Evolutionary conservation across 2,113 vertebrate species (phyloP), one percentile per base, ranked within the genome.

Genomic region (Columba janthina): DNA sequence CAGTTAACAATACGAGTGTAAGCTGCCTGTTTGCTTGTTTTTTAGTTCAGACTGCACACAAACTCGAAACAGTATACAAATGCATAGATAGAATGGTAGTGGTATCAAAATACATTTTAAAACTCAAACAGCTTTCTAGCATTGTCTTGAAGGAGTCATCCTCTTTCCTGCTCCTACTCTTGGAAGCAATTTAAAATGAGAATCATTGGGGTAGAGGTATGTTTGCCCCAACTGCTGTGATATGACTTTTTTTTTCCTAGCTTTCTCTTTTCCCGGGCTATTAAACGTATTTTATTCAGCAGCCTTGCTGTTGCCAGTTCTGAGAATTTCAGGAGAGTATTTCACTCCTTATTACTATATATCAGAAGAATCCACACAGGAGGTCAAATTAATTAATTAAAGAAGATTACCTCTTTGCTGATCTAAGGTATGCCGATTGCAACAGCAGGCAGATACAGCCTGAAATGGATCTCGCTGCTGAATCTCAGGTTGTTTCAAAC

Each of bases 361-460:
- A 60, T 67, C 38, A 83, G 64, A 76, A 70, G 58, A 85, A 60
- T 82, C 61, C 17, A 19, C 1, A 10, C 69, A 87, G 69, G 76
- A 67, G 57, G 61, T 80, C 61, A 69, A 88, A 88, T 92, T 86
- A 90, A 66, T 95, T 92, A 84, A 77, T 95, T 91, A 72, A 88
- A 69, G 69, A 90, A 81, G 78, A 86, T 86, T 83, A 80, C 40
- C 28, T 88, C 61, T 85, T 91, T 73, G 50, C 71, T 90, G 26
- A 38, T 76, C 60, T 83, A 24, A 77, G 66, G 48, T 64, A 32
- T 85, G 31, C 57, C 85, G 64, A 34, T 53, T 85, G 70, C 51
- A 81, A 25, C 61, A 85, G 62, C 73, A 60, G 56, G 50, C 57
- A 54, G 32, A 46, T 60, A 11, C 1, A 88, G 42, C n/a, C 48